phyloP scores from a whole-genome alignment of 2,113 vertebrate species.

The Eurystomus gularis region DNA sequence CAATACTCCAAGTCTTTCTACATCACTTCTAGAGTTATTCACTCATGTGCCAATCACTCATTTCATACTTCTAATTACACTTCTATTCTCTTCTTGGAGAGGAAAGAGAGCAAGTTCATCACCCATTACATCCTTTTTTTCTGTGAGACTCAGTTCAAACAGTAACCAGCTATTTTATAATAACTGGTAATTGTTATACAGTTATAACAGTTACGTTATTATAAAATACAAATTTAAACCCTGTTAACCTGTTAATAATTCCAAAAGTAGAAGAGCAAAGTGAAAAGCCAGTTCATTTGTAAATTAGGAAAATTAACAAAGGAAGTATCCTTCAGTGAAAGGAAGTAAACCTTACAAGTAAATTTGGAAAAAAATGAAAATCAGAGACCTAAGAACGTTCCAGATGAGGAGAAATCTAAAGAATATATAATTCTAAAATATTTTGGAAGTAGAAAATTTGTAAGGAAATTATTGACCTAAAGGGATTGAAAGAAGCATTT shows the following conservation, averaged over 20 bases:
- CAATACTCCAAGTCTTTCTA: background rate
- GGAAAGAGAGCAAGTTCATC: background rate
- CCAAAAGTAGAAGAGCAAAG: background rate
- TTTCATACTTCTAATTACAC: background rate
- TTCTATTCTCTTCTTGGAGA: background rate
- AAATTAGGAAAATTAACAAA: background rate
- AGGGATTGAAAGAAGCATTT: background rate
- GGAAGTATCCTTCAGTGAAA: background rate
- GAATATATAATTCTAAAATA: background rate
- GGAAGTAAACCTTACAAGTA: background rate
- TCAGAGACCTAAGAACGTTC: background rate
- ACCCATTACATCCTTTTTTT: background rate
- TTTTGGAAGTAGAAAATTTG: background rate
- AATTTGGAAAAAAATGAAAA: background rate
- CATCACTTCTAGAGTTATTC: background rate
- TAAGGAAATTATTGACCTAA: background rate
- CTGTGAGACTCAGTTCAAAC: background rate
- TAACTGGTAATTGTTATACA: no score
- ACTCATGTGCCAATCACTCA: background rate
- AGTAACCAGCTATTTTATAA: background rate
- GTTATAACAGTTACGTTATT: background rate
- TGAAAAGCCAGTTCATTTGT: background rate
- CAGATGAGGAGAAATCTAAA: background rate
- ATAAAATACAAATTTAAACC: background rate
- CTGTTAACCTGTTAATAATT: background rate